Conservation (phyloP, 1,140 invertebrate species). For the Chymomyza costata region DNA sequence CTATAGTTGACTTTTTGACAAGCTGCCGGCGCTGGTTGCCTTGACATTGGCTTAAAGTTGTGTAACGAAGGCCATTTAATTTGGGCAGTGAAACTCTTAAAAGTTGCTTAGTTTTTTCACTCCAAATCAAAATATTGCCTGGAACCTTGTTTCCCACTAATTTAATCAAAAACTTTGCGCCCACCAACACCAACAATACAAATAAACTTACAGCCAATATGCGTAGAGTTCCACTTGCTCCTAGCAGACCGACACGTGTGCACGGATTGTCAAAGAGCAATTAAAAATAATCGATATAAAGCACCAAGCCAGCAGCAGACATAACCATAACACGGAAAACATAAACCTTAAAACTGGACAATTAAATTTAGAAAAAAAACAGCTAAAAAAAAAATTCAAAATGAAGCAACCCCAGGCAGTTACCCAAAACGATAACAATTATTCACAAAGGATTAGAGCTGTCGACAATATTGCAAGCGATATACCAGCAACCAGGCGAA, state of each 20-base stretch:
- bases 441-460: conserved; percentile 68
- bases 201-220: too few relatives aligned
- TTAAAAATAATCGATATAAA: conserved; percentile 57
- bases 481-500: not conserved
- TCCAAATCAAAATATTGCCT: too few relatives aligned
- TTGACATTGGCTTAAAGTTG: not conserved
- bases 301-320: conserved; percentile 7
- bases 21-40: not conserved
- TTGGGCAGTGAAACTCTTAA: too few relatives aligned
- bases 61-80: too few relatives aligned
- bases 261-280: conserved; percentile 39
- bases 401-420: conserved; percentile 6
- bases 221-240: too few relatives aligned
- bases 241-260: too few relatives aligned
- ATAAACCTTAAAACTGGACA: conserved; percentile 29
- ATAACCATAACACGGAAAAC: not conserved
- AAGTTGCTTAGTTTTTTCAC: too few relatives aligned
- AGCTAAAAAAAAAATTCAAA: conserved; percentile 5
- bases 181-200: too few relatives aligned
- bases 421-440: conserved; percentile 63
- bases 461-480: conserved; percentile 37
- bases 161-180: too few relatives aligned
- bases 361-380: conserved; percentile 52
- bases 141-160: too few relatives aligned
- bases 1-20: conserved; percentile 27